A percentile compares a stretch with the other conserved stretches of the same genome.
These are phyloP conservation scores for Drosophila asahinai DNA, from an alignment of 1,140 invertebrate species.

Conservation along the genomic window DNA sequence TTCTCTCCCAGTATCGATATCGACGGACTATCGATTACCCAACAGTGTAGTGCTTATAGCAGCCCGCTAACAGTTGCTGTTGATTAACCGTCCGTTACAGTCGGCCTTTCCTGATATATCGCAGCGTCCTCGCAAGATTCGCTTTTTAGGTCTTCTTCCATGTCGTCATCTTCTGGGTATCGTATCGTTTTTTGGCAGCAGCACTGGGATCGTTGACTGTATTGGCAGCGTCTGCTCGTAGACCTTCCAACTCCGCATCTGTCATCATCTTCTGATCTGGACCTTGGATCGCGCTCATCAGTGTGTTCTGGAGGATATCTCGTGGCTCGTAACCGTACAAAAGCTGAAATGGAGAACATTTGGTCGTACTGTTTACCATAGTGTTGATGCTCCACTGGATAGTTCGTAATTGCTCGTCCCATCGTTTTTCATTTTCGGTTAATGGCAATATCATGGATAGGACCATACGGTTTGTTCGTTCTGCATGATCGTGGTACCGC, in stretches of 20 bases:
- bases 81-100: too few relatives aligned
- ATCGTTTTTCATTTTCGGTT: neutral
- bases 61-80: too few relatives aligned
- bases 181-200: conserved; percentile 25
- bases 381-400: neutral
- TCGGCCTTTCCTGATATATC: too few relatives aligned
- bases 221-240: neutral
- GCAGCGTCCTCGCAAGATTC: too few relatives aligned
- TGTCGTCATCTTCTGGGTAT: neutral
- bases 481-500: neutral
- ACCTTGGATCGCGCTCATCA: neutral
- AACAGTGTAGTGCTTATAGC: too few relatives aligned
- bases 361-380: neutral
- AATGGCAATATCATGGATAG: conserved; percentile 6
- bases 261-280: neutral
- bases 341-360: neutral
- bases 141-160: too few relatives aligned
- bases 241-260: neutral
- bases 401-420: neutral
- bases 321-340: neutral
- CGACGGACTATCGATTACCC: too few relatives aligned
- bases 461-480: neutral
- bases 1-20: too few relatives aligned
- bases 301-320: neutral
- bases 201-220: conserved; percentile 12